These are phyloP conservation scores for Diaprepes abbreviatus DNA, from an alignment of 2,888 invertebrate genomes.

Conservation along the genomic window DNA sequence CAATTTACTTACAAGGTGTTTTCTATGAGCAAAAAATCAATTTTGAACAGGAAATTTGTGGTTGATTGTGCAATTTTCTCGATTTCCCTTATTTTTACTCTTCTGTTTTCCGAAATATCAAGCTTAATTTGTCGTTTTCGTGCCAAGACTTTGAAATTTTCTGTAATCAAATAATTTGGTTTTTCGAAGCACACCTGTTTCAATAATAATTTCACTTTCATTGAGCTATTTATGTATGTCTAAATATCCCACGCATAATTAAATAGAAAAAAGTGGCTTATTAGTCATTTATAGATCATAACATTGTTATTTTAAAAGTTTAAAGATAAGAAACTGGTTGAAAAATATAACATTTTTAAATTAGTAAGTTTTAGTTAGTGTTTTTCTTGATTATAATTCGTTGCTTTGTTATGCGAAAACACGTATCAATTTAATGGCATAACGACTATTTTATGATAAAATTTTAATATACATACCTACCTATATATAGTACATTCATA, in stretches of 20 bases:
- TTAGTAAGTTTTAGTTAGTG: too few species aligned
- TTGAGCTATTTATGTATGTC: neutral
- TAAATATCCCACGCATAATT: neutral
- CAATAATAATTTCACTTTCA: conserved; percentile 11
- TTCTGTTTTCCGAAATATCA: neutral
- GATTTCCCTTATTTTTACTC: neutral
- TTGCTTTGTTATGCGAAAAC: too few species aligned
- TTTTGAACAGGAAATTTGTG: conserved; percentile 14
- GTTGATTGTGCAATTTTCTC: conserved; percentile 24
- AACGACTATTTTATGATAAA: too few species aligned
- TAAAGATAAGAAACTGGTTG: too few species aligned
- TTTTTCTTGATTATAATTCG: too few species aligned
- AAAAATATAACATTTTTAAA: too few species aligned
- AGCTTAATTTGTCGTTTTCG: neutral
- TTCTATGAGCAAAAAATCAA: conserved; percentile 6
- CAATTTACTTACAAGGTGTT: conserved; percentile 10
- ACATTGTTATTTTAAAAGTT: too few species aligned
- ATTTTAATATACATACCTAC: too few species aligned
- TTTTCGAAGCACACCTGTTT: conserved; percentile 19
- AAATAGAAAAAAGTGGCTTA: neutral
- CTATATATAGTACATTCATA: neutral
- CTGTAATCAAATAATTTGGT: neutral
- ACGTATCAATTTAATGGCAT: too few species aligned
- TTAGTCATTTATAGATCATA: neutral
- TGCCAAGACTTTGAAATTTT: neutral